Conservation (phyloP, 2,888 invertebrate genomes). For the Xanthorhoe spadicearia region DNA sequence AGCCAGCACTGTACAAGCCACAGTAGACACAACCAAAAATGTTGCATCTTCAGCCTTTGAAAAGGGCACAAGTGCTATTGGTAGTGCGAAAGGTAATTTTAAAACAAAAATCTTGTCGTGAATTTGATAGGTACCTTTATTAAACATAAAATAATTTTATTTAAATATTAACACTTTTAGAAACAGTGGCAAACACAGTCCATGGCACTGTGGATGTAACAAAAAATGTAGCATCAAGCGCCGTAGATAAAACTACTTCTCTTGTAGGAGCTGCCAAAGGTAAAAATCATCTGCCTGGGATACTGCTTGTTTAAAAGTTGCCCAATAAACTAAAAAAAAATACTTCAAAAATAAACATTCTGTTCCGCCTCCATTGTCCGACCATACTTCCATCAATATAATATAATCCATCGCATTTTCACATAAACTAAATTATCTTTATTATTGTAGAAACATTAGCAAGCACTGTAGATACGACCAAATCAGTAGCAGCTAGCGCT, state of each 20-base stretch:
- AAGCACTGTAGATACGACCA: constrained; percentile 62
- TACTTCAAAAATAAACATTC: not conserved
- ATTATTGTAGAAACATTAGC: constrained; percentile 58
- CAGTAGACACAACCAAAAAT: constrained; percentile 50
- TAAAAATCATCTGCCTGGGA: constrained; percentile 28
- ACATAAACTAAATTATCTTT: constrained; percentile 14
- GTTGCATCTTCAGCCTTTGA: constrained; percentile 50
- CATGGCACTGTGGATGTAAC: constrained; percentile 63
- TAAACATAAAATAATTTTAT: not conserved
- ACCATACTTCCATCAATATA: not conserved
- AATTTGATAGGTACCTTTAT: too few relatives aligned
- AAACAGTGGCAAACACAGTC: constrained; percentile 49
- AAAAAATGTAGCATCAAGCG: constrained; percentile 62
- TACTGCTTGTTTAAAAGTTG: not conserved
- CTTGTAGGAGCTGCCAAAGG: constrained; percentile 61
- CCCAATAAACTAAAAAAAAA: too few relatives aligned
- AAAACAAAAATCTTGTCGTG: not conserved
- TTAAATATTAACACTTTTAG: constrained; percentile 12
- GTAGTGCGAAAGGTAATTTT: constrained; percentile 40
- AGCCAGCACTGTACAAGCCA: constrained; percentile 39
- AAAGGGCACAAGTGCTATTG: constrained; percentile 43
- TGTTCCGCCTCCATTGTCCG: not conserved
- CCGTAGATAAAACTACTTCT: constrained; percentile 57
- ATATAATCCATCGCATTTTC: constrained; percentile 8
- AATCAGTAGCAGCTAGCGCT: constrained; percentile 54